A percentile compares a stretch with the other conserved stretches of the same genome.
phyloP scores from a whole-genome alignment of 2,797 vertebrate species.

The Sparus aurata region DNA sequence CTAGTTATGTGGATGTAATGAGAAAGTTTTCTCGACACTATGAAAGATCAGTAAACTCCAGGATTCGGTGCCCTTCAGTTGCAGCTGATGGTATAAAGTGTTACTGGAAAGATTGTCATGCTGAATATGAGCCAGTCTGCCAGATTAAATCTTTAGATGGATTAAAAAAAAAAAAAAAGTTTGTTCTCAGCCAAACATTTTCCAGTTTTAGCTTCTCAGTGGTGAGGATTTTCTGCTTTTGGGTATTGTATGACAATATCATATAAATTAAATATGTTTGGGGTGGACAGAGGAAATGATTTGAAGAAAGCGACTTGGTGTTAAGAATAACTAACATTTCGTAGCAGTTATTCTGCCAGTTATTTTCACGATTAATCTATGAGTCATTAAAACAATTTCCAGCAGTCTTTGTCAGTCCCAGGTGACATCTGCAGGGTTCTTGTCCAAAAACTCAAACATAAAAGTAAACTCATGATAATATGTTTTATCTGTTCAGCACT shows the following conservation, averaged over 20 bases:
- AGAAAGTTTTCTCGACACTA: constrained; percentile 45
- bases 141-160: neutral
- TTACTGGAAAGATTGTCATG: neutral
- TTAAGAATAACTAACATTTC: neutral
- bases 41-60: constrained; percentile 44
- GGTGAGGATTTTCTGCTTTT: neutral
- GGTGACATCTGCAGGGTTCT: neutral
- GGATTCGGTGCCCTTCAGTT: constrained; percentile 11
- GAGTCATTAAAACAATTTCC: neutral
- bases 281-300: neutral
- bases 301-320: neutral
- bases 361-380: neutral
- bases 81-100: constrained; percentile 11
- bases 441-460: too few relatives aligned
- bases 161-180: too few relatives aligned
- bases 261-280: neutral
- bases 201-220: neutral
- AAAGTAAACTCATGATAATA: too few relatives aligned
- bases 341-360: neutral
- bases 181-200: neutral
- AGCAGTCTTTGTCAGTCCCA: neutral
- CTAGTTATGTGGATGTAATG: constrained; percentile 36
- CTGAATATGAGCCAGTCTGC: neutral
- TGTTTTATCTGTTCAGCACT: too few relatives aligned
- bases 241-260: neutral